These are phyloP conservation scores for Urophycis tenuis DNA, from an alignment of 2,797 vertebrate genomes.

Conservation along the genomic window DNA sequence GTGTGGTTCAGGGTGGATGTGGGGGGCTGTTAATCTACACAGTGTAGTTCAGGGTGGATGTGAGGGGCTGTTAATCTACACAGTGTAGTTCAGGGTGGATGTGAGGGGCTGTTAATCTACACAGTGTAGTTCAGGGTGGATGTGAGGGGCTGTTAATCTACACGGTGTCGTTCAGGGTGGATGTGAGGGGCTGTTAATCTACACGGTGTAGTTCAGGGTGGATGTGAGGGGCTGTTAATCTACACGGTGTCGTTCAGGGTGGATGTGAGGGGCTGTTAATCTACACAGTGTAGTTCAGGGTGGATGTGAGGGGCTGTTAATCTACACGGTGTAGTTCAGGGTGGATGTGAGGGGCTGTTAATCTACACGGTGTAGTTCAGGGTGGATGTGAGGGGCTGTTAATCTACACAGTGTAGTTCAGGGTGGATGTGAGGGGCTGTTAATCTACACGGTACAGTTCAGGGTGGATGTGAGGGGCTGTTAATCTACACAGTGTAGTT, in stretches of 20 bases:
- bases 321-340: not conserved
- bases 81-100: slow-evolving; percentile 32
- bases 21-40: slow-evolving; percentile 66
- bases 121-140: slow-evolving; percentile 77
- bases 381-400: too few species aligned
- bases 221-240: too few species aligned
- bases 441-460: slow-evolving; percentile 71
- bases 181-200: slow-evolving; percentile 63
- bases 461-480: too few species aligned
- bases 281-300: slow-evolving; percentile 73
- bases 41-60: too few species aligned
- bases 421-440: slow-evolving; percentile 57
- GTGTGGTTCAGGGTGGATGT: slow-evolving; percentile 33
- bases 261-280: slow-evolving; percentile 62
- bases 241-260: not conserved
- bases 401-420: not conserved
- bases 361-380: slow-evolving; percentile 72
- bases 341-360: slow-evolving; percentile 60
- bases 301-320: too few species aligned
- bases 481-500: not conserved
- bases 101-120: slow-evolving; percentile 60
- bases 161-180: slow-evolving; percentile 3
- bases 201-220: slow-evolving; percentile 75
- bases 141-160: too few species aligned
- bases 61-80: too few species aligned